Evolutionary conservation across 2,888 invertebrate genomes (phyloP).

Genomic region (Epistrophe grossulariae): DNA sequence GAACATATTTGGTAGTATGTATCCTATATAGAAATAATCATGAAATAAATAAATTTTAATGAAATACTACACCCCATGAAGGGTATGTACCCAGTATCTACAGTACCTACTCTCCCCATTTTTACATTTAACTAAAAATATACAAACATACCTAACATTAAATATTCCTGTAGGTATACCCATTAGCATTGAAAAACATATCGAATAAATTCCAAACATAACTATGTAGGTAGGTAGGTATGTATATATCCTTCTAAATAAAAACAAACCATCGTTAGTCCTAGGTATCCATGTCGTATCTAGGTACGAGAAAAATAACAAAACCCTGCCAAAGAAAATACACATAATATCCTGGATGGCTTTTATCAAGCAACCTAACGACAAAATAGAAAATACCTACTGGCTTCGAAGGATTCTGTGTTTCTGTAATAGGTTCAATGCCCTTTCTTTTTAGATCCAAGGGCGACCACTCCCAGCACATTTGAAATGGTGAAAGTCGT

Average conservation of each 20-base stretch:
- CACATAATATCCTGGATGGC: neutral
- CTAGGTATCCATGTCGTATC: neutral
- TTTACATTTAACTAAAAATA: too few relatives aligned
- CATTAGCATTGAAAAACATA: neutral
- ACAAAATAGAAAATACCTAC: constrained; percentile 8
- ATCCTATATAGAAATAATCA: too few relatives aligned
- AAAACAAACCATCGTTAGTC: neutral
- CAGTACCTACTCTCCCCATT: too few relatives aligned
- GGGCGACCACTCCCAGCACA: constrained; percentile 20
- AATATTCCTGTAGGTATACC: neutral
- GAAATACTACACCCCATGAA: too few relatives aligned
- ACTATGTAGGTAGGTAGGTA: too few relatives aligned
- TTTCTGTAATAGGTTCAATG: constrained; percentile 26
- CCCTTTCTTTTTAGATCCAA: constrained; percentile 23
- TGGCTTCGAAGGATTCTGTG: constrained; percentile 18
- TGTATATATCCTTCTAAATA: neutral
- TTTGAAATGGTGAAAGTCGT: constrained; percentile 15
- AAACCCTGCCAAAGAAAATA: neutral
- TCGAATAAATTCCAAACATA: neutral
- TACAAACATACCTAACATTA: too few relatives aligned
- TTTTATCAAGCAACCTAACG: neutral
- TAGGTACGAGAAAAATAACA: neutral
- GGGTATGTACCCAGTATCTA: too few relatives aligned
- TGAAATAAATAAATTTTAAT: too few relatives aligned
- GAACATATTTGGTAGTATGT: too few relatives aligned